Conservation (phyloP, 2,113 vertebrate genomes). For the Podarcis raffonei region DNA sequence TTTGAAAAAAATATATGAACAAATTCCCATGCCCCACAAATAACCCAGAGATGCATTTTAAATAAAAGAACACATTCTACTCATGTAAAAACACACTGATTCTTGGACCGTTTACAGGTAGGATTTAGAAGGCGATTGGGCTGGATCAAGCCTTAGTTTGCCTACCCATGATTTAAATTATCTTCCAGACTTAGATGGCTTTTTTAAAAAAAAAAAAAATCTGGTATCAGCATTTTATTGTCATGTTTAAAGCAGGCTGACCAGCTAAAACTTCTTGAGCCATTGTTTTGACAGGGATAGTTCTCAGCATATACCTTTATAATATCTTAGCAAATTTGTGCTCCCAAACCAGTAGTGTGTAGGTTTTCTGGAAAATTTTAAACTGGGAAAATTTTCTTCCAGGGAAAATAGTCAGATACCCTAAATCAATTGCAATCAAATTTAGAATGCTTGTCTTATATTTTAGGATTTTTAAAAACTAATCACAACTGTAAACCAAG, state of each 20-base stretch:
- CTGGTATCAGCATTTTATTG: background rate
- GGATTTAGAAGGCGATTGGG: too few relatives aligned
- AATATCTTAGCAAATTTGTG: background rate
- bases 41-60: too few relatives aligned
- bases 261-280: background rate
- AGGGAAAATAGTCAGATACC: background rate
- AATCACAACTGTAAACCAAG: background rate
- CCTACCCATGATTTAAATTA: too few relatives aligned
- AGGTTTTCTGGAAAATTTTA: background rate
- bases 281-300: background rate
- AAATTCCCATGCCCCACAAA: too few relatives aligned
- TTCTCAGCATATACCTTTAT: background rate
- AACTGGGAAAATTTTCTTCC: background rate
- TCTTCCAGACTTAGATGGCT: background rate
- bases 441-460: background rate
- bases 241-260: background rate
- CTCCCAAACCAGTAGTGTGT: background rate
- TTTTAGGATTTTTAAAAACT: background rate
- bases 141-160: too few relatives aligned
- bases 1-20: too few relatives aligned
- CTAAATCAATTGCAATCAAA: background rate
- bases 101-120: accelerated
- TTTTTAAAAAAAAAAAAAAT: background rate
- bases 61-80: too few relatives aligned
- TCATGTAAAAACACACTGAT: too few relatives aligned